phyloP scores from a whole-genome alignment of 2,113 vertebrate species.

The Lamprotornis superbus region DNA sequence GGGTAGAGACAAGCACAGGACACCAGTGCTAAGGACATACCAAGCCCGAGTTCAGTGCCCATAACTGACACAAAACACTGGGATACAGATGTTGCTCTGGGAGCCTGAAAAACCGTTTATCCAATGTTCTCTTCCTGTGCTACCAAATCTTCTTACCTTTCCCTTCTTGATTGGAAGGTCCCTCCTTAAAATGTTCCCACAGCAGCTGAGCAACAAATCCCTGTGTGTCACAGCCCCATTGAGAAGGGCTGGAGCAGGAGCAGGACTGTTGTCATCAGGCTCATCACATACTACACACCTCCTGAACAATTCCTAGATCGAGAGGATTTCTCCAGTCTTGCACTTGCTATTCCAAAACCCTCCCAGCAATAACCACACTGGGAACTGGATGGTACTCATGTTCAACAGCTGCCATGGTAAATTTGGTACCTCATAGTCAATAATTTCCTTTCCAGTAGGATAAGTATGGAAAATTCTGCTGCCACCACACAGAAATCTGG shows the following conservation, averaged over 20 bases:
- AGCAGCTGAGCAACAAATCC: neutral
- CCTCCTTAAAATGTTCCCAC: neutral
- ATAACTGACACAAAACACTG: neutral
- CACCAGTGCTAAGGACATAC: neutral
- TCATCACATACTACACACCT: rapidly evolving
- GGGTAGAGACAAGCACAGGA: neutral
- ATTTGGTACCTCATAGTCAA: neutral
- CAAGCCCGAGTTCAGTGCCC: neutral
- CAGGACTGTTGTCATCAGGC: neutral
- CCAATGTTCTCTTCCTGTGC: rapidly evolving
- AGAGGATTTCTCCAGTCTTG: neutral
- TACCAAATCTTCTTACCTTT: neutral
- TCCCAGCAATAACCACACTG: neutral
- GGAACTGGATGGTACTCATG: rapidly evolving
- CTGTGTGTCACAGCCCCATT: neutral
- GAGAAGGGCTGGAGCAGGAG: neutral
- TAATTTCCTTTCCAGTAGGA: neutral
- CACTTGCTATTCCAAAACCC: neutral
- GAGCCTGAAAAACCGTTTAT: neutral
- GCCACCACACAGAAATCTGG: neutral
- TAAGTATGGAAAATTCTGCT: neutral
- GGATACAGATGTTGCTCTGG: neutral
- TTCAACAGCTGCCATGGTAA: neutral
- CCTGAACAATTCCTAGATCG: neutral
- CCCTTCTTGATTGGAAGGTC: neutral